phyloP scores from a whole-genome alignment of 2,888 invertebrate species.

The Helicoverpa assulta region DNA sequence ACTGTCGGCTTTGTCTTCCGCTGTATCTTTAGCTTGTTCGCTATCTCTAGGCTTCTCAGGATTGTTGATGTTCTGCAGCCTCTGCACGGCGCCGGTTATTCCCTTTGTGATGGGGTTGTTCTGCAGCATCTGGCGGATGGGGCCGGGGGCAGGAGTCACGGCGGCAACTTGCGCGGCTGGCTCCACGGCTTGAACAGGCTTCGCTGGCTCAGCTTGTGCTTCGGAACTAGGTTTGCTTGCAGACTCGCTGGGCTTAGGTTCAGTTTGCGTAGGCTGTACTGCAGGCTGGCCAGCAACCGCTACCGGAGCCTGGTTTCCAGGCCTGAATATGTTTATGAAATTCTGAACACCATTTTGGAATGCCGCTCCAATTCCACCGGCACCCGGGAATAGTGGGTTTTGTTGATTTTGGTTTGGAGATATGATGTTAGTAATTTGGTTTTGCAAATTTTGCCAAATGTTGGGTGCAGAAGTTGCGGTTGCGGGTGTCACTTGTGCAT shows the following conservation, averaged over 20 bases:
- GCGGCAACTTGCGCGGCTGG: constrained; percentile 28
- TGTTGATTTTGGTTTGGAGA: constrained; percentile 7
- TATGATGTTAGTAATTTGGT: constrained; percentile 49
- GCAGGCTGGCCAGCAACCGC: not conserved
- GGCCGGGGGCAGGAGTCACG: constrained; percentile 52
- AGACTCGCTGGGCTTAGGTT: constrained; percentile 14
- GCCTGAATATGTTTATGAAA: not conserved
- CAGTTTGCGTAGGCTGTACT: constrained; percentile 1
- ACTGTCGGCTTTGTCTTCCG: constrained; percentile 32
- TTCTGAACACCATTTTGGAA: not conserved
- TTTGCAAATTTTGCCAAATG: not conserved
- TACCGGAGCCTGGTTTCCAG: constrained; percentile 13
- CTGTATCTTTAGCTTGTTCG: constrained; percentile 20
- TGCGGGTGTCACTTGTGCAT: constrained; percentile 36
- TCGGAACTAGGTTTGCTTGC: constrained; percentile 13
- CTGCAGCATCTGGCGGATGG: constrained; percentile 72
- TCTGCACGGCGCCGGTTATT: constrained; percentile 63
- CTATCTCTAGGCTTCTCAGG: constrained; percentile 56
- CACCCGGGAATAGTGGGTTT: not conserved
- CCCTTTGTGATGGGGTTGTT: constrained; percentile 70
- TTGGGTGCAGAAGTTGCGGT: not conserved
- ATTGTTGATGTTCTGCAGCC: constrained; percentile 61
- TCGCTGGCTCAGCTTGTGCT: constrained; percentile 1
- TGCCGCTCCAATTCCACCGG: too few relatives aligned
- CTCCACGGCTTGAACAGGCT: constrained; percentile 19